Evolutionary conservation across 1,140 invertebrate species (phyloP), one percentile per base, ranked within the genome.

Genomic region (Palaemon carinicauda): DNA sequence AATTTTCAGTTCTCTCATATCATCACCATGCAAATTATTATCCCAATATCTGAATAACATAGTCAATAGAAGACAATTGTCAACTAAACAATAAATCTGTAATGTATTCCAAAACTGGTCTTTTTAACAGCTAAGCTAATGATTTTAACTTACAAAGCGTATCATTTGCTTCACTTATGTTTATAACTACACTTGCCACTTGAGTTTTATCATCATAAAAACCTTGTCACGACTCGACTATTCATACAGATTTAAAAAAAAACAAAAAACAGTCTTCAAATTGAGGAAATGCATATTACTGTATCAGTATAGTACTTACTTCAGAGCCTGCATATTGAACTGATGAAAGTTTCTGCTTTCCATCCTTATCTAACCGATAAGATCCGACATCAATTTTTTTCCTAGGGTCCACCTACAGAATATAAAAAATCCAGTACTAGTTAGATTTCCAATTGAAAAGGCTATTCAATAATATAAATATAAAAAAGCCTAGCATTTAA

Each of bases 381-480:
- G 92, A 93, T 31, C 92, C 92, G 54, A 93, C 91, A 88, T 93
- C 90, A 71, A 93, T 91, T 80, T 89, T 92, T 89, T 92, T 92
- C 79, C 91, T 91, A 9, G 92, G 92, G 89, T 93, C 92, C 31
- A 92, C 91, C 85, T 90, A 33, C 24, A 87, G 83, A 27, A 17
- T 1, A 74, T n/a, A 24, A 31, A n/a, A 14, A 54, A 54, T 79
- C n/a, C 19, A 5, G n/a, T n/a, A n/a, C 9, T 77, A n/a, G 27
- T 51, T n/a, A 24, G 19, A 19, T 52, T 52, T 24, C 69, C 31
- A 50, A 15, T n/a, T 52, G 19, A 73, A 0, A 41, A 73, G n/a
- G n/a, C 19, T n/a, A 21, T 77, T 19, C 17, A 50, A 41, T 19
- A 77, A 33, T 14, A 14, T 5, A 33, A 10, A 50, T 50, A 77